A percentile compares a stretch with the other conserved stretches of the same genome.
Conservation (phyloP, 2,888 invertebrate genomes). For the Chalcosyrphus nemorum region DNA sequence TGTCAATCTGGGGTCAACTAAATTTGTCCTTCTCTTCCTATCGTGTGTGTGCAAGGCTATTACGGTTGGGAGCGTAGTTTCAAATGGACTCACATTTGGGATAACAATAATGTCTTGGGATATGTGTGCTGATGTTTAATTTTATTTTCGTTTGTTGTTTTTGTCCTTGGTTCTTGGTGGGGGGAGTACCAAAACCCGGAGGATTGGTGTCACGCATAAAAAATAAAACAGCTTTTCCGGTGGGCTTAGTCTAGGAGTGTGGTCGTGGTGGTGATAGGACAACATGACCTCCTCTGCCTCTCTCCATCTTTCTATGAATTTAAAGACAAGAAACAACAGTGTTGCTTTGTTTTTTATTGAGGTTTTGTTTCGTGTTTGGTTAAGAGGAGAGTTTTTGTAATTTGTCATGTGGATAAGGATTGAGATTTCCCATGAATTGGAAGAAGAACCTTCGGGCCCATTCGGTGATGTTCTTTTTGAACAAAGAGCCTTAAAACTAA, state of each 20-base stretch:
- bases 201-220: neutral
- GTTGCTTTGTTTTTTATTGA: neutral
- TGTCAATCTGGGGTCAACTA: conserved; percentile 68
- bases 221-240: neutral
- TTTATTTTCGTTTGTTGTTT: conserved; percentile 4
- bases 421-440: neutral
- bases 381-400: neutral
- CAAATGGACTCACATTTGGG: conserved; percentile 53
- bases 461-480: no score
- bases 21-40: conserved; percentile 57
- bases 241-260: neutral
- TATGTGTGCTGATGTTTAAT: conserved; percentile 35
- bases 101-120: conserved; percentile 65
- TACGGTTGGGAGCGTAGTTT: conserved; percentile 29
- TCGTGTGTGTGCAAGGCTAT: conserved; percentile 29
- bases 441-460: no score
- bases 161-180: neutral
- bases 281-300: neutral
- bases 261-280: neutral
- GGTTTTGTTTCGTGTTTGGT: neutral
- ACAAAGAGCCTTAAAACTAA: no score
- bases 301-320: neutral
- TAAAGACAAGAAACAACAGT: neutral
- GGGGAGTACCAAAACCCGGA: neutral
- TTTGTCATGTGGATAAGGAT: neutral